A percentile compares a stretch with the other conserved stretches of the same genome.
Conservation (phyloP, 2,797 vertebrate genomes). For the Acanthurus leucopareius region DNA sequence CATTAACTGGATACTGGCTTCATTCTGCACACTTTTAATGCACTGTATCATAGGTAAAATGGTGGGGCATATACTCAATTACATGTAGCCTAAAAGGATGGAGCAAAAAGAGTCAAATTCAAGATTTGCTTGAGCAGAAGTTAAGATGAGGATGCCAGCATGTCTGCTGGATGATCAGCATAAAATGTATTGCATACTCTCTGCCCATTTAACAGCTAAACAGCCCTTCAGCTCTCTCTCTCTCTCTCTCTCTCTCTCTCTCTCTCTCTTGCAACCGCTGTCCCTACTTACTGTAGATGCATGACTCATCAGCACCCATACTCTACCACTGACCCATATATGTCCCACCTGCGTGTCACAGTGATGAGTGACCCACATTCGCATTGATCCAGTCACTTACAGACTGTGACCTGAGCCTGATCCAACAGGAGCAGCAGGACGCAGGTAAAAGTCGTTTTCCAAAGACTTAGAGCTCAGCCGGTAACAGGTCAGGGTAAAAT, state of each 20-base stretch:
- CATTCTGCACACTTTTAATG: constrained; percentile 32
- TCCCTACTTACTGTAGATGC: constrained; percentile 21
- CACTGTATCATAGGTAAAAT: constrained; percentile 5
- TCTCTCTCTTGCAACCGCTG: constrained; percentile 7
- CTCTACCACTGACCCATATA: constrained; percentile 72
- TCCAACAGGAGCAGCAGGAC: constrained; percentile 36
- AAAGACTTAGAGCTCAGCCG: neutral
- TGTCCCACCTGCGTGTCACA: constrained; percentile 72
- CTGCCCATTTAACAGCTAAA: neutral
- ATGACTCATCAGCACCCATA: constrained; percentile 71
- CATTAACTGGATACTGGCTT: constrained; percentile 43
- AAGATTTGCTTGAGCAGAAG: constrained; percentile 7
- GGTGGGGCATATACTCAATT: neutral
- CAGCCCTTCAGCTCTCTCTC: neutral
- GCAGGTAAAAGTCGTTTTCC: constrained; percentile 10
- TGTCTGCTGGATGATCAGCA: neutral
- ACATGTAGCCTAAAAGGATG: neutral
- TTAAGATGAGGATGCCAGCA: neutral
- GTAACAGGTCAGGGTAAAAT: constrained; percentile 1
- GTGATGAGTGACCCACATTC: constrained; percentile 70
- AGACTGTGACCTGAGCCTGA: constrained; percentile 38
- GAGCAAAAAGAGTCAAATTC: neutral
- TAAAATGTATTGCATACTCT: neutral
- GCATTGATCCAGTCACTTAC: constrained; percentile 62
- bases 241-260: constrained; percentile 4